phyloP scores from a whole-genome alignment of 2,113 vertebrate genomes.

The Xiphophorus maculatus region DNA sequence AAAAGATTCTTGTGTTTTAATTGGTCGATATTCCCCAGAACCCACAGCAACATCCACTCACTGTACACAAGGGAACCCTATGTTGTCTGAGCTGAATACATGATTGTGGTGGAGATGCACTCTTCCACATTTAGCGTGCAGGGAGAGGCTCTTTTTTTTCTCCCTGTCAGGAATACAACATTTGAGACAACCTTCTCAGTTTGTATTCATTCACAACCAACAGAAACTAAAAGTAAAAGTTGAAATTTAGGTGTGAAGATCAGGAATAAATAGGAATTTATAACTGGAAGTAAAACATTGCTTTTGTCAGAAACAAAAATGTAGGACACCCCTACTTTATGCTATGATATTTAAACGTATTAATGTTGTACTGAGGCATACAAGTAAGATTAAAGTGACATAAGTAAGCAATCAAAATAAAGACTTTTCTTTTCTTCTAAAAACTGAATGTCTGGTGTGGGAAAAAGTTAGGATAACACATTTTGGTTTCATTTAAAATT shows the following conservation, averaged over 20 bases:
- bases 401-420: too few species aligned
- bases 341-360: too few species aligned
- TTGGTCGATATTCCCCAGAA: conserved; percentile 33
- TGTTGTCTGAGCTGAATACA: conserved; percentile 32
- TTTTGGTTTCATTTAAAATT: too few species aligned
- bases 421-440: too few species aligned
- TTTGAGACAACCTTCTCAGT: neutral
- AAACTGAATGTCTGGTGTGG: too few species aligned
- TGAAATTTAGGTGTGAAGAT: neutral
- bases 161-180: neutral
- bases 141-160: neutral
- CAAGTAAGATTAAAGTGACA: too few species aligned
- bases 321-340: too few species aligned
- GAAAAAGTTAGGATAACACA: too few species aligned
- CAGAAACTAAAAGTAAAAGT: neutral
- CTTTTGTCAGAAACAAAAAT: neutral
- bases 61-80: conserved; percentile 26
- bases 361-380: too few species aligned
- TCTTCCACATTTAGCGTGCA: conserved; percentile 16
- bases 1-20: conserved; percentile 28
- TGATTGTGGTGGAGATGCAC: conserved; percentile 39
- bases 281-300: neutral
- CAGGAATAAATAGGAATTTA: neutral
- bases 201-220: neutral
- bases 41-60: conserved; percentile 61